Percentiles rank a stretch among this genome's conserved stretches.
phyloP scores from a whole-genome alignment of 2,888 invertebrate genomes.

The Sylvicola fuscatus region DNA sequence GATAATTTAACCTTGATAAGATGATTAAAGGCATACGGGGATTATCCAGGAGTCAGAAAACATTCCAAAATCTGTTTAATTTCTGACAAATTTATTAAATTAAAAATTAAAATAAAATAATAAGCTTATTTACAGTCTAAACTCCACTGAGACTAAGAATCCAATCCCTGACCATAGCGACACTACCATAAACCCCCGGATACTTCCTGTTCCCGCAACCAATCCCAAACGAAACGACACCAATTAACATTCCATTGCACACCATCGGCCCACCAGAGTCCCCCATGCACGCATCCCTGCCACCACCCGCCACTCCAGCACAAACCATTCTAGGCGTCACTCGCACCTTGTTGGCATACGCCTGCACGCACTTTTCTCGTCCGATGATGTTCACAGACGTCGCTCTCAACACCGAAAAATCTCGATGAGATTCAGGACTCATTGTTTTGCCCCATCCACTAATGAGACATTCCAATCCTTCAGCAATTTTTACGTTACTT shows the following conservation, averaged over 20 bases:
- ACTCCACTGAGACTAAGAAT: conserved; percentile 18
- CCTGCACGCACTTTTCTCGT: conserved; percentile 26
- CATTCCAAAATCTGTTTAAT: no score
- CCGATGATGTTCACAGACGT: conserved; percentile 32
- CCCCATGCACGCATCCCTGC: conserved; percentile 30
- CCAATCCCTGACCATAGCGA: conserved; percentile 21
- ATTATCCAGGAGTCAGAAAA: no score
- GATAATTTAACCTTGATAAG: no score
- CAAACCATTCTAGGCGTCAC: conserved; percentile 37
- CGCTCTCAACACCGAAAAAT: conserved; percentile 30
- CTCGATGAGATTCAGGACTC: conserved; percentile 14
- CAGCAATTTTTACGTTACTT: conserved; percentile 10
- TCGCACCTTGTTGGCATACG: conserved; percentile 25
- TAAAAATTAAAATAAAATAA: no score
- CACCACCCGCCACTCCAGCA: conserved; percentile 33
- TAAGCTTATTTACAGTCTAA: conserved; percentile 11
- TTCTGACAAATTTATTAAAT: no score
- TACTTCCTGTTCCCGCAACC: conserved; percentile 29
- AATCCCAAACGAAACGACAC: conserved; percentile 31
- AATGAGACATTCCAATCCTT: no score
- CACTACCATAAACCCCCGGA: conserved; percentile 29
- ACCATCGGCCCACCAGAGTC: conserved; percentile 24
- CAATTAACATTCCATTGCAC: conserved; percentile 15
- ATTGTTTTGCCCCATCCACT: no score
- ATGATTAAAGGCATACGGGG: no score